A percentile compares a stretch with the other conserved stretches of the same genome.
phyloP scores from a whole-genome alignment of 2,113 vertebrate genomes.

The Vicugna pacos region DNA sequence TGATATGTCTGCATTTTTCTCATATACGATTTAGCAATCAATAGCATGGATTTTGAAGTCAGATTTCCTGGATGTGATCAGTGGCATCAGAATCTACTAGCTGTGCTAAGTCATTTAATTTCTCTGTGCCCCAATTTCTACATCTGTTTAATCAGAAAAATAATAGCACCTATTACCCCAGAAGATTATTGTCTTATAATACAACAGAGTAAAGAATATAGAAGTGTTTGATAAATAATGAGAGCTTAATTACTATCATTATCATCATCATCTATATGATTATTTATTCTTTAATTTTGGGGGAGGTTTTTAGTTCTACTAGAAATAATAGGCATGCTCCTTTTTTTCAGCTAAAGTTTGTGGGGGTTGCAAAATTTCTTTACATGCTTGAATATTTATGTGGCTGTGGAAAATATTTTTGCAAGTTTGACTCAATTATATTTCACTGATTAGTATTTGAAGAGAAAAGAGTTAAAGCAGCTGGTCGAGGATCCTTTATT shows the following conservation, averaged over 20 bases:
- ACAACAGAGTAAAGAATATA: neutral
- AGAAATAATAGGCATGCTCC: neutral
- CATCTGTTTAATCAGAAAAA: neutral
- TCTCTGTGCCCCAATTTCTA: neutral
- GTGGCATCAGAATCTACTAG: neutral
- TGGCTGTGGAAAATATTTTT: neutral
- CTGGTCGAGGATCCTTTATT: neutral
- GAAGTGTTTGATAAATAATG: neutral
- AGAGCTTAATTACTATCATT: neutral
- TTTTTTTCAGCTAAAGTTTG: neutral
- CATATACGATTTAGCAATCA: neutral
- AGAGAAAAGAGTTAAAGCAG: neutral
- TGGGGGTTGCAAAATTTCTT: neutral
- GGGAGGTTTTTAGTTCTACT: neutral
- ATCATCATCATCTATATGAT: neutral
- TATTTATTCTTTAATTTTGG: neutral
- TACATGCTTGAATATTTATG: neutral
- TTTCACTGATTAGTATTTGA: neutral
- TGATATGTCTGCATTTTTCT: neutral
- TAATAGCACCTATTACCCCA: neutral
- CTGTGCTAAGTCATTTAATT: neutral
- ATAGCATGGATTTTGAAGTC: neutral
- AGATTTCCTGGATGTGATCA: neutral
- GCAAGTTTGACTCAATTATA: conserved; percentile 5
- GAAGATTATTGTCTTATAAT: neutral